These are phyloP conservation scores for Oceanites oceanicus DNA, from an alignment of 2,113 vertebrate species.

Conservation along the genomic window DNA sequence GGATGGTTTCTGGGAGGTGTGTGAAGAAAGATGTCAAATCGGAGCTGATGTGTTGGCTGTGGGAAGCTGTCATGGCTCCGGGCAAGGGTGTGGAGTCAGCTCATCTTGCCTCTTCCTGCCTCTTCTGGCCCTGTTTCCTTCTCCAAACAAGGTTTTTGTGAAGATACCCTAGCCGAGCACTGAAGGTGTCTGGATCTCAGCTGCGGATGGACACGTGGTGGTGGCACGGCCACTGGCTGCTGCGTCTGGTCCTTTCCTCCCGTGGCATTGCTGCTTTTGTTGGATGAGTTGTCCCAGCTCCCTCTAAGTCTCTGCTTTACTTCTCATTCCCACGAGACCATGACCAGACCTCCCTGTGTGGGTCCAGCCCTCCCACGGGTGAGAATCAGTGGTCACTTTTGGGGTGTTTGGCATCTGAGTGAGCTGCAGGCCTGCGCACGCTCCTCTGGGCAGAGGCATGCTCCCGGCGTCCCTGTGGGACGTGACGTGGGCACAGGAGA, in stretches of 20 bases:
- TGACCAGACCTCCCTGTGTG: neutral
- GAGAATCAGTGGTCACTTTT: neutral
- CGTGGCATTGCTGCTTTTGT: fast-evolving
- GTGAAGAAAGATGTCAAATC: neutral
- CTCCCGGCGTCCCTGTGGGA: neutral
- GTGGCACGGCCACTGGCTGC: neutral
- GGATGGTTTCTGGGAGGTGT: neutral
- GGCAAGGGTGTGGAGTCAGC: constrained; percentile 13
- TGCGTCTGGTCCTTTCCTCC: neutral
- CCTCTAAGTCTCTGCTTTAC: neutral
- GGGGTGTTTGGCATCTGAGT: neutral
- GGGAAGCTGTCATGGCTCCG: neutral
- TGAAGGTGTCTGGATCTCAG: neutral
- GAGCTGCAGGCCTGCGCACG: fast-evolving
- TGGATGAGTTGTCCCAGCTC: neutral
- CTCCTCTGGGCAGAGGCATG: neutral
- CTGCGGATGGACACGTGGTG: neutral
- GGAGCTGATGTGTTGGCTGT: neutral
- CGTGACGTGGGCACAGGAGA: fast-evolving
- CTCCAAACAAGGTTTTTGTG: neutral
- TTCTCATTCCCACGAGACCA: fast-evolving
- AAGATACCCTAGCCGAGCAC: neutral
- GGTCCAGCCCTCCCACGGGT: neutral
- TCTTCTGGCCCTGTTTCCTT: neutral
- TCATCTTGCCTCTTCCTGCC: constrained; percentile 44